Evolutionary conservation across 1,140 invertebrate species (phyloP).

Genomic region (Melanaphis sacchari): DNA sequence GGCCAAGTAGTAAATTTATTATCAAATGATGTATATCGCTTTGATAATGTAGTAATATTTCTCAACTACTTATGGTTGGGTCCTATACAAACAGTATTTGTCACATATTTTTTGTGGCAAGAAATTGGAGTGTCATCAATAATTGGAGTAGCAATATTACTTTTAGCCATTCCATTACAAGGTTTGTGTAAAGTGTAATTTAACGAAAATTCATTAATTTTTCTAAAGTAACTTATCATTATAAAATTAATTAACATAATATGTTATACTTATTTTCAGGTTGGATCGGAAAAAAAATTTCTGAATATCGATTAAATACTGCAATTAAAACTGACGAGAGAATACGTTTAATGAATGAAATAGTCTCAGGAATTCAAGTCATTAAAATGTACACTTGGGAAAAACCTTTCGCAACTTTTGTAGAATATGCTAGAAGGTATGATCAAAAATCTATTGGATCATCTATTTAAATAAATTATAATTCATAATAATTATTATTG

Average conservation of each 20-base stretch:
- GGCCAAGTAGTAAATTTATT: slow-evolving; percentile 92
- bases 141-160: slow-evolving; percentile 78
- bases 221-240: neutral
- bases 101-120: slow-evolving; percentile 78
- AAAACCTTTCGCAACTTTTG: slow-evolving; percentile 74
- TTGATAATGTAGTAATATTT: slow-evolving; percentile 74
- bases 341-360: slow-evolving; percentile 83
- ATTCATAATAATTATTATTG: slow-evolving; percentile 19
- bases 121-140: slow-evolving; percentile 78
- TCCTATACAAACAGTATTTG: slow-evolving; percentile 78
- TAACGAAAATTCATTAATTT: neutral
- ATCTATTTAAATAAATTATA: slow-evolving; percentile 77
- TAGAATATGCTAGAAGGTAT: slow-evolving; percentile 68
- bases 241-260: neutral
- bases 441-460: slow-evolving; percentile 76
- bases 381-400: slow-evolving; percentile 95
- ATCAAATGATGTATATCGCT: slow-evolving; percentile 84
- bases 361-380: slow-evolving; percentile 79
- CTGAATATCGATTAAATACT: slow-evolving; percentile 71
- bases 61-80: slow-evolving; percentile 83
- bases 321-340: slow-evolving; percentile 78
- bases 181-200: slow-evolving; percentile 65
- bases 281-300: slow-evolving; percentile 74
- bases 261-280: slow-evolving; percentile 65
- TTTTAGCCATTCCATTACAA: slow-evolving; percentile 85